Evolutionary conservation across 2,888 invertebrate genomes (phyloP), one percentile per base, ranked within the genome.

Genomic region (Dugesia japonica): DNA sequence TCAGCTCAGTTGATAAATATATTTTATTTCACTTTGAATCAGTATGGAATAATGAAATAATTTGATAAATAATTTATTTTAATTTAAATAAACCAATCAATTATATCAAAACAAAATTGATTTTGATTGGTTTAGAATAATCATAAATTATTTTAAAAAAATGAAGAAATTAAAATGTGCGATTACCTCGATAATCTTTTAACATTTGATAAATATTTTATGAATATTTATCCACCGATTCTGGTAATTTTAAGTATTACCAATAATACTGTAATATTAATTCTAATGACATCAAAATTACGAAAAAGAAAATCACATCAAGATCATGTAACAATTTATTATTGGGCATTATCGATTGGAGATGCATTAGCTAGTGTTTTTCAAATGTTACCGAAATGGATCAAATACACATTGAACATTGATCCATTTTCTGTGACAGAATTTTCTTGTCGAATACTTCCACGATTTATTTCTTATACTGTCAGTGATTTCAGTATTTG

Each of bases 271-370:
- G 23, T 56, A 20, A 56, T 56, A 56, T 56, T 56, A 20, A 56
- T 56, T 56, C 17, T 56, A 56, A 56, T 56, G 56, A 56, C 56
- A 20, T 56, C 56, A 1, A 56, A 56, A 56, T 56, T 56, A 56
- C 56, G 56, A 4, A 56, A 56, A 13, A n/a, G 56, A 4, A n/a
- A 4, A 1, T 56, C 56, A 1, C n/a, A n/a, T 23, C 56, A 56
- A n/a, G 56, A 56, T n/a, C 56, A 56, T 56, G 17, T 56, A 9
- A 56, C n/a, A 7, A 23, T 56, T 56, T 56, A 56, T 56, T 56
- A 56, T 56, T 56, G 56, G 56, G 56, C 56, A 20, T 56, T 56
- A n/a, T 56, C 56, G 7, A 56, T 56, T 23, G 56, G 56, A 23
- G 56, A 56, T n/a, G 56, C 56, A 23, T 56, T 56, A n/a, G 4